A percentile compares a stretch with the other conserved stretches of the same genome.
Evolutionary conservation across 1,140 invertebrate genomes (phyloP).

Genomic region (Caenorhabditis remanei): DNA sequence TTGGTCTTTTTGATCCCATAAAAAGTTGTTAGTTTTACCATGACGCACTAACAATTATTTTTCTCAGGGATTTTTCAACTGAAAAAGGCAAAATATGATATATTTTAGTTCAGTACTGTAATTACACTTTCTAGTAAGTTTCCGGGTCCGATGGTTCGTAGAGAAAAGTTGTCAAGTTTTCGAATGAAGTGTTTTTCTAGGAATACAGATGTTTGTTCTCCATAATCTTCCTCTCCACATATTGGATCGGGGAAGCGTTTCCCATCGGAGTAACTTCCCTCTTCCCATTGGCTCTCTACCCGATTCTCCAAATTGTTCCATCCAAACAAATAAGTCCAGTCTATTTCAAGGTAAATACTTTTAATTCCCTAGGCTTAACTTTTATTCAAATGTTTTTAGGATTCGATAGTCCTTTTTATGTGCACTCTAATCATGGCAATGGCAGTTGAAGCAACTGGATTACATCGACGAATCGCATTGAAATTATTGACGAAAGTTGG

Average conservation of each 20-base stretch:
- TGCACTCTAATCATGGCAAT: conserved; percentile 78
- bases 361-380: not conserved
- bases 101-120: no score
- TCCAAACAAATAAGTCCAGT: conserved; percentile 72
- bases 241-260: conserved; percentile 78
- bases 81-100: no score
- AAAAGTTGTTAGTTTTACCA: no score
- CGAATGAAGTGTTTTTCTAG: conserved; percentile 28
- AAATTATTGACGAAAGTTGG: conserved; percentile 78
- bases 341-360: conserved; percentile 47
- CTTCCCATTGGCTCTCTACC: conserved; percentile 77
- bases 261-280: conserved; percentile 78
- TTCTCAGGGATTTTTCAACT: no score
- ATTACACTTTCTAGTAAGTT: no score
- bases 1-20: no score
- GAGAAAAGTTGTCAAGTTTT: no score
- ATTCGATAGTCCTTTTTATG: conserved; percentile 76
- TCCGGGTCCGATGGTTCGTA: no score
- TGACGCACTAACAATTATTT: no score
- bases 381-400: conserved; percentile 42
- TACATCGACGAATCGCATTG: conserved; percentile 79
- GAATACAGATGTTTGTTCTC: conserved; percentile 63
- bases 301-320: conserved; percentile 72
- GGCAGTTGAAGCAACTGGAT: conserved; percentile 79
- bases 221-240: conserved; percentile 61